Percentiles rank a stretch among this genome's conserved stretches.
Evolutionary conservation across 1,140 invertebrate genomes (phyloP).

Genomic region (Potamilus streckersoni): DNA sequence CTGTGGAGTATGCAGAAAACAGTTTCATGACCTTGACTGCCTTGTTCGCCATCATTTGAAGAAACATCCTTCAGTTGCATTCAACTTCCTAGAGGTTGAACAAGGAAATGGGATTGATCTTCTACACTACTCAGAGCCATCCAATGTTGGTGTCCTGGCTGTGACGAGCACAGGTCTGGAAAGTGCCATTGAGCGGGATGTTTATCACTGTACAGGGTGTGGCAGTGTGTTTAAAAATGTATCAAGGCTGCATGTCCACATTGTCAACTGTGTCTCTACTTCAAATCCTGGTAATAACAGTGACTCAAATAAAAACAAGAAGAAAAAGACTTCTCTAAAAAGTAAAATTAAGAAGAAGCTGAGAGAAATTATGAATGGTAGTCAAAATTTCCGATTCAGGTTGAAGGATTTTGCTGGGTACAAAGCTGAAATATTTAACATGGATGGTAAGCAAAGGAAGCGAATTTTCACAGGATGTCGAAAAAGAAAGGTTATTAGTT

Average conservation of each 20-base stretch:
- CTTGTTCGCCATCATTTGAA: constrained; percentile 47
- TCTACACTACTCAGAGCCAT: constrained; percentile 38
- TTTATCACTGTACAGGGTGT: constrained; percentile 48
- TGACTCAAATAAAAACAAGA: no score
- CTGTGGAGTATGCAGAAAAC: constrained; percentile 46
- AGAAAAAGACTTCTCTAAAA: no score
- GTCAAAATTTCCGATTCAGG: no score
- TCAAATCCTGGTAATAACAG: constrained; percentile 11
- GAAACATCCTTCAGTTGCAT: constrained; percentile 47
- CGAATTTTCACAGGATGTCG: constrained; percentile 26
- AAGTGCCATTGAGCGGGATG: constrained; percentile 22
- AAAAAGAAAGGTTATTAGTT: constrained; percentile 24
- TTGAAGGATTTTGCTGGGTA: no score
- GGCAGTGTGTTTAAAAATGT: constrained; percentile 38
- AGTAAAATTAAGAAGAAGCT: no score
- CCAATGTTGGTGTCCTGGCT: constrained; percentile 38
- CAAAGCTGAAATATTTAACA: no score
- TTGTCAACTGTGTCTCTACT: constrained; percentile 37
- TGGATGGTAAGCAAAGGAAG: constrained; percentile 1
- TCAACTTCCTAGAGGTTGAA: constrained; percentile 44
- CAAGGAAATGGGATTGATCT: constrained; percentile 30
- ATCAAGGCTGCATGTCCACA: constrained; percentile 46
- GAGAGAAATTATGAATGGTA: no score
- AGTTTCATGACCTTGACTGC: constrained; percentile 36
- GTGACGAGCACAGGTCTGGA: constrained; percentile 35